Percentiles rank a stretch among this genome's conserved stretches.
phyloP scores from a whole-genome alignment of 2,888 invertebrate species.

The Scaptomyza reducta region DNA sequence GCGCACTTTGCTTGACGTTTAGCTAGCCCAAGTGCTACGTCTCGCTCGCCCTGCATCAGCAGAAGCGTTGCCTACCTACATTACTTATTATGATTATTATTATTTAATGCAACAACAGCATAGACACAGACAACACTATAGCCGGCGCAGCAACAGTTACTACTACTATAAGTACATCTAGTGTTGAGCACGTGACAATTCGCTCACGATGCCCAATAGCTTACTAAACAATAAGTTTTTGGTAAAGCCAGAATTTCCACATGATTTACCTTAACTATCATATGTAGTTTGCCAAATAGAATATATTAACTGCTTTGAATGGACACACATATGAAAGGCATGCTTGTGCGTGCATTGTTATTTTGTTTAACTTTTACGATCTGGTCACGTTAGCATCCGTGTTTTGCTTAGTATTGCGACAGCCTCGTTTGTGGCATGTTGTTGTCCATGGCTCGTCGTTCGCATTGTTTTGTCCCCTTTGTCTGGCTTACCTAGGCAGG shows the following conservation, averaged over 20 bases:
- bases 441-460: constrained; percentile 62
- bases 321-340: not conserved
- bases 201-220: constrained; percentile 20
- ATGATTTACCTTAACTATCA: not conserved
- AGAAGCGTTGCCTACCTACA: constrained; percentile 65
- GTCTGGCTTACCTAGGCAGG: constrained; percentile 69
- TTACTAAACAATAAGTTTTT: not conserved
- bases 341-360: not conserved
- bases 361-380: constrained; percentile 22
- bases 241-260: not conserved
- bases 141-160: constrained; percentile 64
- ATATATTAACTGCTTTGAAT: not conserved
- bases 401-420: constrained; percentile 17
- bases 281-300: not conserved
- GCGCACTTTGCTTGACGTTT: constrained; percentile 77
- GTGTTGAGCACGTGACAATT: constrained; percentile 52
- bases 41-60: constrained; percentile 39
- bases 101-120: constrained; percentile 71
- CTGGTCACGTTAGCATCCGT: constrained; percentile 40
- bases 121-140: constrained; percentile 45
- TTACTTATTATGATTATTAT: constrained; percentile 78
- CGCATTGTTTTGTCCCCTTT: constrained; percentile 69
- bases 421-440: constrained; percentile 37
- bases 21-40: constrained; percentile 55
- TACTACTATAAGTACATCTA: constrained; percentile 27